Evolutionary conservation across 2,888 invertebrate genomes (phyloP), one percentile per base, ranked within the genome.

Genomic region (Zhuqinia jingwanae): DNA sequence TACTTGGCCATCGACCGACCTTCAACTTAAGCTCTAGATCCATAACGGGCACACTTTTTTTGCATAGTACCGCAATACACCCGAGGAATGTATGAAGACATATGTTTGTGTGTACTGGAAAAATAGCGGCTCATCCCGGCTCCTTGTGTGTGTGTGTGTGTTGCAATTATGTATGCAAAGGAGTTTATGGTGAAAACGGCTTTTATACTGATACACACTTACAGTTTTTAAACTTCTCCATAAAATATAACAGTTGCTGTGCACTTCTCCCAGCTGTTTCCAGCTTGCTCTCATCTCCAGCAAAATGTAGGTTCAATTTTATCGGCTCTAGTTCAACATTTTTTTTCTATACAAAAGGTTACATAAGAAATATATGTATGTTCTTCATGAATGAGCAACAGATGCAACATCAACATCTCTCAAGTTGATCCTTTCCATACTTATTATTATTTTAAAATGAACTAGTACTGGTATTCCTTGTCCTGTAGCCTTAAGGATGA

Each of bases 221-320:
- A 36, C 80, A 80, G 11, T 53, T 81, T 68, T 73, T 81, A 63
- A 47, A 47, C 30, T 20, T n/a, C 13, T 25, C 27, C 45, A 47
- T 70, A 73, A 70, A 70, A 73, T n/a, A n/a, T 27, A 82, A 82
- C 82, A 82, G 82, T 82, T 82, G 82, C 27, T 25, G 30, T 17
- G 25, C 20, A 76, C 45, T 36, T 53, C 17, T 2, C 17, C 82
- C 82, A 82, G 73, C 82, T 82, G 82, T 47, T 75, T 75, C 70
- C 53, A 75, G 45, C 70, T 56, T 63, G 73, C 58, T 73, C 81
- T 70, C 58, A 58, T 81, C 73, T 36, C 53, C 58, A 50, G 22
- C 25, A 10, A 17, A 73, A 73, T 6, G 25, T 6, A 47, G 47
- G 53, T 25, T 45, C 11, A n/a, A n/a, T 70, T 70, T 47, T 25